Percentiles rank a stretch among this genome's conserved stretches.
phyloP scores from a whole-genome alignment of 1,140 invertebrate genomes.

The Araneus ventricosus region DNA sequence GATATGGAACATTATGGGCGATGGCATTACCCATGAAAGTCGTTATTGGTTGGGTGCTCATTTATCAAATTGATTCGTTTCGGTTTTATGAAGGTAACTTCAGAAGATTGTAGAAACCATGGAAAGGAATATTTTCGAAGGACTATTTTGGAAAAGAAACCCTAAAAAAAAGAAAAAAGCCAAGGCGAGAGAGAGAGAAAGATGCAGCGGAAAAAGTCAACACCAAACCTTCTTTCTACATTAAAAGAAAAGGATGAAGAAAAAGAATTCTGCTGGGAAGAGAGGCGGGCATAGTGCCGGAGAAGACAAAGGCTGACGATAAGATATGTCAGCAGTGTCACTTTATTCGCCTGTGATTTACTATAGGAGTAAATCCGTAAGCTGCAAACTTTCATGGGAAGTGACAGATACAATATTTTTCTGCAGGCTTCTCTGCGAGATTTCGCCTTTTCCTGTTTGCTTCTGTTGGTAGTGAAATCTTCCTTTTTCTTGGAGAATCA shows the following conservation, averaged over 20 bases:
- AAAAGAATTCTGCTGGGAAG: background rate
- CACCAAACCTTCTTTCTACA: background rate
- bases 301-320: slow-evolving; percentile 39
- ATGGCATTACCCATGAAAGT: background rate
- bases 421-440: background rate
- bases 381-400: slow-evolving; percentile 31
- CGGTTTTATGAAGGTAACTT: no score
- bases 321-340: slow-evolving; percentile 33
- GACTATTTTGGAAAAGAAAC: no score
- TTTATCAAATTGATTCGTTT: no score
- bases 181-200: background rate
- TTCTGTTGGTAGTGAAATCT: background rate
- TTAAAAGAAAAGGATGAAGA: background rate
- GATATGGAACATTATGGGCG: background rate
- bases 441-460: background rate
- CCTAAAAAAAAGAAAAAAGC: no score
- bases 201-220: background rate
- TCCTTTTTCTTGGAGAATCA: background rate
- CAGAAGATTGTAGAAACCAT: no score
- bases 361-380: background rate
- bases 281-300: background rate
- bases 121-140: no score
- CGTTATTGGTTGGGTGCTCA: background rate
- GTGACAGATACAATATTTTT: slow-evolving; percentile 23
- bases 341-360: slow-evolving; percentile 54